A percentile compares a stretch with the other conserved stretches of the same genome.
Evolutionary conservation across 2,113 vertebrate genomes (phyloP).

Genomic region (Ellobius talpinus): DNA sequence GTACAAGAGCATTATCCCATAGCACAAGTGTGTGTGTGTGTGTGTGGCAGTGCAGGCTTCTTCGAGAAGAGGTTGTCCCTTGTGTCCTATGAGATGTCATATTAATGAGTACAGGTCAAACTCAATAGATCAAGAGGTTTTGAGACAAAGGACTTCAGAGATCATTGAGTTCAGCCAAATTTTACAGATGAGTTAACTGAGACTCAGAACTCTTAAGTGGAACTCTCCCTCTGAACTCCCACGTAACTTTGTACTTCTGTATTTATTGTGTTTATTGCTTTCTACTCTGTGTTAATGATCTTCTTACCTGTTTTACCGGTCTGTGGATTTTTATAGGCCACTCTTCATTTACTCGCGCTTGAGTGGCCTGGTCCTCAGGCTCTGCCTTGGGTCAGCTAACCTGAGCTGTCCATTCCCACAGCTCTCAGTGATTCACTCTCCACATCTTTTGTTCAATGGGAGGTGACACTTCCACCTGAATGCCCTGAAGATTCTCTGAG

Average conservation of each 20-base stretch:
- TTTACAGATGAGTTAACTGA: conserved; percentile 55
- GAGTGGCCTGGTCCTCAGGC: neutral
- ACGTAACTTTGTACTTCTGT: neutral
- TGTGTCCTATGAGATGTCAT: neutral
- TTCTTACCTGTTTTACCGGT: conserved; percentile 31
- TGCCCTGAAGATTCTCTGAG: neutral
- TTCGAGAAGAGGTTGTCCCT: neutral
- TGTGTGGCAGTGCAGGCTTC: neutral
- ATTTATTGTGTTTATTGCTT: neutral
- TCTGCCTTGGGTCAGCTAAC: neutral
- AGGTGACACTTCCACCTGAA: neutral
- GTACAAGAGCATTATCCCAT: too few species aligned
- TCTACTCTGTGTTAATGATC: neutral
- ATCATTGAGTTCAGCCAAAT: conserved; percentile 3
- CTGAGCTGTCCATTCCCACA: neutral
- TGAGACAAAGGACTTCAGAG: conserved; percentile 21
- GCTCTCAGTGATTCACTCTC: neutral
- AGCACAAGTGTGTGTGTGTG: neutral
- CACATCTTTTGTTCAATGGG: neutral
- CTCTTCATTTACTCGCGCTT: neutral
- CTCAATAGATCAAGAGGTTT: neutral
- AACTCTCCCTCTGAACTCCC: conserved; percentile 22
- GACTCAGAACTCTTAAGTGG: neutral
- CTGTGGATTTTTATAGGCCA: neutral
- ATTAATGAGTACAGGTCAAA: neutral